Evolutionary conservation across 2,113 vertebrate genomes (phyloP).

Genomic region (Takifugu bimaculatus): DNA sequence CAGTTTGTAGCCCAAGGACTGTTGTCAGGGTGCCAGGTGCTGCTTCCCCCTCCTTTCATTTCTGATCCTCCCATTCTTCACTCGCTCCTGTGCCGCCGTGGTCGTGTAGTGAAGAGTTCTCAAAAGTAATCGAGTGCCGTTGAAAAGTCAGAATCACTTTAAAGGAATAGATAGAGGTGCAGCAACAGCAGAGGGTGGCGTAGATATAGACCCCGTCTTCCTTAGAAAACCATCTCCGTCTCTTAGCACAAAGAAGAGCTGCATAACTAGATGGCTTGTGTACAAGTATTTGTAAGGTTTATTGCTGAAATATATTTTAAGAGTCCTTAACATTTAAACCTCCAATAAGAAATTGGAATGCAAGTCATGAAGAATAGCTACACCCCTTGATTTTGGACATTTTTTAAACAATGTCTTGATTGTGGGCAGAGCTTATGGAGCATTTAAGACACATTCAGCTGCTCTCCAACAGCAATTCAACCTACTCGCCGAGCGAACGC

Average conservation of each 20-base stretch:
- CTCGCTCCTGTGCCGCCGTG: constrained; percentile 7
- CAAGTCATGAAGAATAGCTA: too few species aligned
- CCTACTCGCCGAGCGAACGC: too few species aligned
- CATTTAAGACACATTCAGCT: too few species aligned
- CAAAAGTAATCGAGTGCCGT: constrained; percentile 39
- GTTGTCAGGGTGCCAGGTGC: constrained; percentile 31
- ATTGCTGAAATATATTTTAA: too few species aligned
- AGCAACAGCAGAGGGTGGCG: neutral
- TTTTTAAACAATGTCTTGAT: too few species aligned
- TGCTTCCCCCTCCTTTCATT: constrained; percentile 34
- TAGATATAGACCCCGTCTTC: constrained; percentile 32
- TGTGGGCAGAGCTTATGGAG: too few species aligned
- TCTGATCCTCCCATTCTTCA: constrained; percentile 35
- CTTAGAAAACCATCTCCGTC: constrained; percentile 13
- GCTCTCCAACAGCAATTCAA: too few species aligned
- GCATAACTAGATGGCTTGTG: constrained; percentile 38
- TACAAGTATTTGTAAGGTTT: too few species aligned
- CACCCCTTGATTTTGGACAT: too few species aligned
- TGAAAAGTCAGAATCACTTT: constrained; percentile 22
- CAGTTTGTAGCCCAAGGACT: constrained; percentile 52
- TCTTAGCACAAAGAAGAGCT: constrained; percentile 30
- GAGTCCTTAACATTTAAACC: too few species aligned
- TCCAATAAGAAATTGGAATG: too few species aligned
- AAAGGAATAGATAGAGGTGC: constrained; percentile 9
- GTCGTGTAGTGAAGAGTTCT: constrained; percentile 23